Base-by-base conservation (phyloP, 2,888 invertebrate species). In the Nephrotoma flavescens region DNA sequence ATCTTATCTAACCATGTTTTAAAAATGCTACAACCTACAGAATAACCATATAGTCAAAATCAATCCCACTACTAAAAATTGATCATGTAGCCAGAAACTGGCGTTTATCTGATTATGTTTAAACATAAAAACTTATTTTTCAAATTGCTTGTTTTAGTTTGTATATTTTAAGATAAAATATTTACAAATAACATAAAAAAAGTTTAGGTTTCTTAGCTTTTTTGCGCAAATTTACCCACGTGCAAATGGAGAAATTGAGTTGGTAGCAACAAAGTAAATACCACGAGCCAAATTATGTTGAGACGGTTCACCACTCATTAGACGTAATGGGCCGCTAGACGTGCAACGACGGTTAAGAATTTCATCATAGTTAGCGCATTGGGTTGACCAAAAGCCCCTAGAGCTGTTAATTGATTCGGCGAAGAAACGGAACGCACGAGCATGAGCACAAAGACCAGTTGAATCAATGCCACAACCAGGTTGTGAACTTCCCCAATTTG, bases 401-500 rank as follows among this genome's bases (percentile, higher is more conserved):
- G 11, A 1, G 44, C 1, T 45, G 5, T 84, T 89, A 9, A 91
- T 89, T 7, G 91, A 91, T 87, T 91, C 91, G 57, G 90, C 90
- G 86, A 90, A 91, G 90, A 90, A 90, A 87, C 89, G 89, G 86
- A 90, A 90, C 41, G 90, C 89, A 0, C 91, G 89, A n/a, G 90
- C 89, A 87, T 91, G 91, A 0, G 91, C 90, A 87, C 91, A 91
- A 86, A 88, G 89, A n/a, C 86, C 87, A 41, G 86, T 31, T 0
- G 87, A 0, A 42, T 89, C 89, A 0, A 31, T 89, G 0, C 89
- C 88, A 87, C 91, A 91, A 87, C 92, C 92, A 86, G 91, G 91
- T 88, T 92, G 92, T 9, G 87, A 88, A 2, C 87, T 87, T 1
- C 92, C 92, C 47, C 89, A 90, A 86, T 92, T 92, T 0, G 91